Evolutionary conservation across 1,140 invertebrate species (phyloP), one percentile per base, ranked within the genome.

Genomic region (Drosophila kepulauana): DNA sequence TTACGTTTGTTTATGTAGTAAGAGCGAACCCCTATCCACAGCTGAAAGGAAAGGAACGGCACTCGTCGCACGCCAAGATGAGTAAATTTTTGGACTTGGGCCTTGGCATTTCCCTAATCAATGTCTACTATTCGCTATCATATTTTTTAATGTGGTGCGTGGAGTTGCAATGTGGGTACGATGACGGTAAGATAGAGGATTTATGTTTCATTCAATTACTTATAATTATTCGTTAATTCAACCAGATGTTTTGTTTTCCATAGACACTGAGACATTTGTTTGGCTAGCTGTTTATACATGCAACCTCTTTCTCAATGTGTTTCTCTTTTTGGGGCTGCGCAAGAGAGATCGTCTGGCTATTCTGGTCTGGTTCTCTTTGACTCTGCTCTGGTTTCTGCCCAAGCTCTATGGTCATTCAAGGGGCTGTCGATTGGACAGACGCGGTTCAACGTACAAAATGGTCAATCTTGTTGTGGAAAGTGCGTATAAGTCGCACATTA

Each of bases 131-230:
- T 41, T 74, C 71, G 71, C 48, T 69, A 48, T 30, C 65, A 62
- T 74, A 74, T 56, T 62, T 74, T n/a, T 49, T 74, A 8, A 74
- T 74, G 71, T 74, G 71, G 71, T 74, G 71, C 20, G 71, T 74
- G 65, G 71, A 67, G 20, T 7, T 69, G 30, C 71, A 61, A 38
- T 48, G n/a, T 20, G 8, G 38, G n/a, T 30, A 25, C 7, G 64
- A 74, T 1, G 30, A 54, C 11, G 65, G 71, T 74, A 56, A 67
- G 67, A 8, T 59, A 43, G 20, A 7, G 4, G 35, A n/a, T 30
- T 61, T 8, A 38, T 28, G 16, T 49, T 62, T 35, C 45, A 48
- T 30, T 48, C 25, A 30, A 58, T 15, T 41, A 41, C 33, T 30
- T 28, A 11, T 33, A 30, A 33, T 49, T 16, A 28, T 52, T 16